Evolutionary conservation across 2,797 vertebrate genomes (phyloP).

Genomic region (Falco cherrug): DNA sequence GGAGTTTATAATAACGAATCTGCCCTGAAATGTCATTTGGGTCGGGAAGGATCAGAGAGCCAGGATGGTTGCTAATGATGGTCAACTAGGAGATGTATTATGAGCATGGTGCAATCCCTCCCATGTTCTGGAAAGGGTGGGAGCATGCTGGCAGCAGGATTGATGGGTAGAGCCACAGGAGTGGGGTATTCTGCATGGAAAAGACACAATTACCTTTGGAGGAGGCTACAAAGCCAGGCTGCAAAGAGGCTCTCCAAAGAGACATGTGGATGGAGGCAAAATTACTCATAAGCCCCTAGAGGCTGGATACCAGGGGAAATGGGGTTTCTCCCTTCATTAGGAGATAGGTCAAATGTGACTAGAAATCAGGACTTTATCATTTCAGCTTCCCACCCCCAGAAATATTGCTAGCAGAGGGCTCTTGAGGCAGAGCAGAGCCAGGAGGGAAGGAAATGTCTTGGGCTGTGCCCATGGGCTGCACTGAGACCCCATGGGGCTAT

Average conservation of each 20-base stretch:
- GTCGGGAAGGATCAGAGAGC: neutral
- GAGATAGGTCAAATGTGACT: neutral
- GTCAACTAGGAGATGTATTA: neutral
- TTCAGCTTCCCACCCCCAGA: neutral
- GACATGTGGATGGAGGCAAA: neutral
- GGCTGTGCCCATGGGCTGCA: neutral
- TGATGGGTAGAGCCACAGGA: neutral
- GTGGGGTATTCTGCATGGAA: neutral
- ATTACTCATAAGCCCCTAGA: neutral
- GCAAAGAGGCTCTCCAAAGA: neutral
- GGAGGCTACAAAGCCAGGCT: neutral
- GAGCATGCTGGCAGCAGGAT: neutral
- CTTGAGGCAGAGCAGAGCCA: neutral
- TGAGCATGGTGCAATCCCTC: neutral
- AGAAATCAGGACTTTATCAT: neutral
- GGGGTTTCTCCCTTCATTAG: neutral
- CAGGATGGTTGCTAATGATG: neutral
- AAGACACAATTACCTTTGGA: neutral
- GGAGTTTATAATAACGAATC: neutral
- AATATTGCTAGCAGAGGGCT: neutral
- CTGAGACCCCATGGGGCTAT: neutral
- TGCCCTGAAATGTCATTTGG: neutral
- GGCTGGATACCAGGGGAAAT: neutral
- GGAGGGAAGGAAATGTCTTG: slow-evolving; percentile 42
- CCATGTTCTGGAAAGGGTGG: neutral